phyloP scores from a whole-genome alignment of 64 coral and sea anemone species.

The Montipora efflorescens region DNA sequence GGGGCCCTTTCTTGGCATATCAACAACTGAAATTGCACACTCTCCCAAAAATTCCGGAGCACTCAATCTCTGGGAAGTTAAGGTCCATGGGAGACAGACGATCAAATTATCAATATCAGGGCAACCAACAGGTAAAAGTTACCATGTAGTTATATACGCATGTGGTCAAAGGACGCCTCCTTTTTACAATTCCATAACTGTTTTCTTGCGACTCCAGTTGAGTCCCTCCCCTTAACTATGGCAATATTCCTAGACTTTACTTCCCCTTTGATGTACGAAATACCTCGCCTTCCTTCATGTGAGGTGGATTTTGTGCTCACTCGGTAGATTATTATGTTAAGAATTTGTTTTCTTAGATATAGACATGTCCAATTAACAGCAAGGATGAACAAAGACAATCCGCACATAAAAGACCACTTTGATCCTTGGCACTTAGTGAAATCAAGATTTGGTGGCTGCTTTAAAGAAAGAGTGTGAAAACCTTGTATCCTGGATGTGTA shows the following conservation, averaged over 20 bases:
- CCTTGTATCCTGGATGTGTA: conserved; percentile 31
- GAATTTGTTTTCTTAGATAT: background rate
- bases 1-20: too few relatives aligned
- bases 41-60: too few relatives aligned
- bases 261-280: background rate
- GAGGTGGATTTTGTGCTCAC: background rate
- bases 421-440: too few relatives aligned
- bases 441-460: background rate
- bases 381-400: background rate
- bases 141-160: background rate
- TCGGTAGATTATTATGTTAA: background rate
- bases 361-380: background rate
- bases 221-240: background rate
- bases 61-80: too few relatives aligned
- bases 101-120: background rate
- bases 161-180: background rate
- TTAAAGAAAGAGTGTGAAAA: conserved; percentile 38
- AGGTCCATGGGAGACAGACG: background rate
- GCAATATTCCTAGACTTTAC: background rate
- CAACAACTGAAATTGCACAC: too few relatives aligned
- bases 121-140: conserved; percentile 6
- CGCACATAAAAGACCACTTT: background rate
- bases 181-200: background rate
- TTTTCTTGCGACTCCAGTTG: background rate
- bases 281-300: background rate